phyloP scores from a whole-genome alignment of 2,113 vertebrate genomes.

The Sceloporus tristichus region DNA sequence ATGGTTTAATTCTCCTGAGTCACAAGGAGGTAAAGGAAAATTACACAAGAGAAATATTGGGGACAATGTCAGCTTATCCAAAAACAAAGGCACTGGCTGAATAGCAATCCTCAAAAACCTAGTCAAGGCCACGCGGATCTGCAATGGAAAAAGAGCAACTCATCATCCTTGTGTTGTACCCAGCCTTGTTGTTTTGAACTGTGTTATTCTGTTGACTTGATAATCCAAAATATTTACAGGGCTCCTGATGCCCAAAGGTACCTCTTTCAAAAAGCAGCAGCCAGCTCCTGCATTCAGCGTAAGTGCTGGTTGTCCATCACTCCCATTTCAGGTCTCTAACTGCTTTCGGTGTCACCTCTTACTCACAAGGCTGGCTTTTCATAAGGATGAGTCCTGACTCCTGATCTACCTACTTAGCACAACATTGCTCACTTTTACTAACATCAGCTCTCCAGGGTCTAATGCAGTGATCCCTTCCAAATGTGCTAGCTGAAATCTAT shows the following conservation, averaged over 20 bases:
- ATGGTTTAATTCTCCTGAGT: constrained; percentile 67
- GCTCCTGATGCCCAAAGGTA: constrained; percentile 24
- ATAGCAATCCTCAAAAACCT: constrained; percentile 48
- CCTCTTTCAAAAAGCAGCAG: constrained; percentile 40
- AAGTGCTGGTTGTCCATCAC: constrained; percentile 10
- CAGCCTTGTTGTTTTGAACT: constrained; percentile 50
- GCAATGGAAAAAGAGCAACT: constrained; percentile 24
- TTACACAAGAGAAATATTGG: constrained; percentile 63
- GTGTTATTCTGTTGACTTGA: constrained; percentile 54
- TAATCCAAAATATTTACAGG: constrained; percentile 54
- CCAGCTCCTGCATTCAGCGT: constrained; percentile 10
- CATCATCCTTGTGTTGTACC: constrained; percentile 7
- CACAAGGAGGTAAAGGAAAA: constrained; percentile 60
- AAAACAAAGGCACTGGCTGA: constrained; percentile 63
- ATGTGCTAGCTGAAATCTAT: no score
- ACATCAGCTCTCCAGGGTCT: background rate
- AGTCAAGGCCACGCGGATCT: constrained; percentile 15
- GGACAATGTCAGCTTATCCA: constrained; percentile 64
- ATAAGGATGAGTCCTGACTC: background rate
- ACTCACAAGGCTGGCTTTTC: background rate
- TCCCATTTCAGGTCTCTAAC: background rate
- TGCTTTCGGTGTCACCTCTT: constrained; percentile 12
- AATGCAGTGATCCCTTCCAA: background rate
- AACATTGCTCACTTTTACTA: background rate
- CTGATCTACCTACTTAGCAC: no score